Evolutionary conservation across 2,113 vertebrate species (phyloP).

Genomic region (Cyanoderma ruficeps): DNA sequence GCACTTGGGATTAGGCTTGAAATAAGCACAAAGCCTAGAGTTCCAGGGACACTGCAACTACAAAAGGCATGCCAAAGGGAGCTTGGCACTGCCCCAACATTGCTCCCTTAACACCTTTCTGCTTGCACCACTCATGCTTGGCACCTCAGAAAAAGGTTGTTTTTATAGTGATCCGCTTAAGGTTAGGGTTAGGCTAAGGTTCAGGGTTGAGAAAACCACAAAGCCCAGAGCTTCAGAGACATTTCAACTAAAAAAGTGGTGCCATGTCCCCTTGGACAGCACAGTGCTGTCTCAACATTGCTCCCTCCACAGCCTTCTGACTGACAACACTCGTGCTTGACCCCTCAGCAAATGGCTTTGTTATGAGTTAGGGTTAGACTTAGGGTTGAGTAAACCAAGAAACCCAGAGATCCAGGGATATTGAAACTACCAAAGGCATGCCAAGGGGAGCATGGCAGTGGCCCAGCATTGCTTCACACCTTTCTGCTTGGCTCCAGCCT

Average conservation of each 20-base stretch:
- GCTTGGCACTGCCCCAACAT: not conserved
- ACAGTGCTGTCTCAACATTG: accelerated
- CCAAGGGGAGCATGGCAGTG: no score
- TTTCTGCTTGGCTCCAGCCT: not conserved
- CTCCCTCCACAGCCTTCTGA: not conserved
- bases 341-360: not conserved
- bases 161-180: accelerated
- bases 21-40: not conserved
- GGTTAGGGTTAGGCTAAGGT: no score
- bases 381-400: not conserved
- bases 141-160: not conserved
- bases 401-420: no score
- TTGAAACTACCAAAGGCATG: not conserved
- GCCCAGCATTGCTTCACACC: not conserved
- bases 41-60: not conserved
- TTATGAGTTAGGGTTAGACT: no score
- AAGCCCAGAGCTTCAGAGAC: not conserved
- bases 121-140: not conserved
- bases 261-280: no score
- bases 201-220: not conserved
- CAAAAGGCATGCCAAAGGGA: not conserved
- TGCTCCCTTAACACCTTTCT: not conserved
- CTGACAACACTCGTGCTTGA: no score
- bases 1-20: not conserved
- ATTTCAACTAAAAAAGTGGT: no score